Base-by-base conservation (phyloP, 2,113 vertebrate species). In the Oryzias celebensis region DNA sequence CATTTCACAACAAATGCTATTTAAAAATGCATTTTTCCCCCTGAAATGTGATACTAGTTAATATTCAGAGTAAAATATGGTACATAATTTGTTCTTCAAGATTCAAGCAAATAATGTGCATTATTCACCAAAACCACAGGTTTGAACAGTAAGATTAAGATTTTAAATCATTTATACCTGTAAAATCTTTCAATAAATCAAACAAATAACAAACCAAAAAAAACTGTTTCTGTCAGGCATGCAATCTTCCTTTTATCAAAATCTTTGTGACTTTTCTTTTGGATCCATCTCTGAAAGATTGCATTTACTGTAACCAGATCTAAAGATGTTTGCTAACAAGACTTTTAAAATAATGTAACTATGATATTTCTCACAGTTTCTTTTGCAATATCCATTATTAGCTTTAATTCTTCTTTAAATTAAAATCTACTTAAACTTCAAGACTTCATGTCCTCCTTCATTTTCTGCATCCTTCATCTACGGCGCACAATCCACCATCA, bases 401-500 rank as follows among this genome's bases (percentile, higher is more conserved):
- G 20, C 14, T 7, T 20, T 24, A 56, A 13, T 17, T 23, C 7
- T 18, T 2, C 18, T 16, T 17, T 17, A 42, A 16, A 26, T 42
- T 52, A 24, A 45, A 48, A 45, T 7, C 22, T 53, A 24, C 24
- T n/a, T 24, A n/a, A 53, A 31, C 62, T 52, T 42, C 8, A 23
- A 52, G 15, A 31, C 26, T 26, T 18, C 28, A 18, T 18, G 16
- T 31, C 3, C 52, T 17, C 26, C n/a, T 26, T 41, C 3, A 8
- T 16, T 17, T 3, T 50, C n/a, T 45, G 49, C 26, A 45, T 13
- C 10, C 4, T 73, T 74, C 67, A 24, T 47, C 3, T 7, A 14
- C 16, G 65, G 68, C 54, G 57, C 62, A 23, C 62, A 64, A 52
- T 64, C 26, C 53, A 69, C 71, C 68, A 24, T 43, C 51, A 81